Percentiles rank a stretch among this genome's conserved stretches.
phyloP scores from a whole-genome alignment of 2,113 vertebrate genomes.

The Notothenia coriiceps region DNA sequence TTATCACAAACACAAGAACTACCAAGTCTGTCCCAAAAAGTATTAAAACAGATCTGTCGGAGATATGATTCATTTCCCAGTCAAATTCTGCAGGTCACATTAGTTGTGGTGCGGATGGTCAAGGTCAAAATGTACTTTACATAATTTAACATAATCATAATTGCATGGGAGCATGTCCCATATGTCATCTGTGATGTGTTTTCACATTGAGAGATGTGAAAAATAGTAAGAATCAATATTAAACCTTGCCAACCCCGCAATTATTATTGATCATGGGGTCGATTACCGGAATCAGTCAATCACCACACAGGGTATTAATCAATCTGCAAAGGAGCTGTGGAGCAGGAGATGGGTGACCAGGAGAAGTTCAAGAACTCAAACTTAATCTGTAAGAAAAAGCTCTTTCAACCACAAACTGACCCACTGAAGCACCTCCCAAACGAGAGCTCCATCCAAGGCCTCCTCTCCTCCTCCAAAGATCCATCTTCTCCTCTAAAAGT shows the following conservation, averaged over 20 bases:
- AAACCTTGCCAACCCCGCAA: conserved; percentile 33
- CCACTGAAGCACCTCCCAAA: background rate
- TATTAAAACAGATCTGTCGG: conserved; percentile 33
- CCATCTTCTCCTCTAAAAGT: conserved; percentile 62
- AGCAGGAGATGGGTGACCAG: background rate
- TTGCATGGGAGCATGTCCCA: conserved; percentile 5
- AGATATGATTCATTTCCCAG: conserved; percentile 18
- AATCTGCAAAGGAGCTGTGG: background rate
- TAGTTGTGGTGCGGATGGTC: conserved; percentile 16
- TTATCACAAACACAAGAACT: conserved; percentile 25
- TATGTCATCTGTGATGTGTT: background rate
- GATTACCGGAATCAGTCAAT: conserved; percentile 27
- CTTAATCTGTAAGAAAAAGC: conserved; percentile 16
- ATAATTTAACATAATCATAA: background rate
- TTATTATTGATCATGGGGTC: conserved; percentile 43
- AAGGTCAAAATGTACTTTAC: conserved; percentile 23
- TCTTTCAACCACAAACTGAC: conserved; percentile 30
- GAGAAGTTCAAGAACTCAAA: conserved; percentile 2
- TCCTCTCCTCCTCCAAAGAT: conserved; percentile 48
- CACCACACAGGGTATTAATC: conserved; percentile 18
- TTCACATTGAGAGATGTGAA: conserved; percentile 5
- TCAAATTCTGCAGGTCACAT: conserved; percentile 21
- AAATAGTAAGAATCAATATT: conserved; percentile 42
- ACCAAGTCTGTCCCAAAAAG: conserved; percentile 22
- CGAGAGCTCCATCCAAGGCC: conserved; percentile 4